These are phyloP conservation scores for Apodemia duryi DNA, from an alignment of 2,888 invertebrate genomes.

Conservation along the genomic window DNA sequence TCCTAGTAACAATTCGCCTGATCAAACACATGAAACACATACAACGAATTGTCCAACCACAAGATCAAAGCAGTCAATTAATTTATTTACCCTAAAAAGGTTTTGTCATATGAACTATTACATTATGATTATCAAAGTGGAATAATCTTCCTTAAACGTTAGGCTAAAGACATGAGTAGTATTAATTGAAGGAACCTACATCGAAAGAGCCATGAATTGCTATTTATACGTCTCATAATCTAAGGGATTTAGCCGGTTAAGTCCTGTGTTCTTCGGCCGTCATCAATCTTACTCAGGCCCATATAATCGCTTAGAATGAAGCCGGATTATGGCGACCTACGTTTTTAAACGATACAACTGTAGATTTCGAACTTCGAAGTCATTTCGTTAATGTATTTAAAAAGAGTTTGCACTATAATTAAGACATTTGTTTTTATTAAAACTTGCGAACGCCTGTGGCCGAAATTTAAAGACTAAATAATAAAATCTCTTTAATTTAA, in stretches of 20 bases:
- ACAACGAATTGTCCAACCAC: no score
- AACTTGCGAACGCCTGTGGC: no score
- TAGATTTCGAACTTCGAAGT: not conserved
- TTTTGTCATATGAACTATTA: not conserved
- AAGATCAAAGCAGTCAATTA: no score
- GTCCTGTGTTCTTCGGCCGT: conserved; percentile 46
- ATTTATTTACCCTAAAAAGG: not conserved
- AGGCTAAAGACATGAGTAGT: conserved; percentile 17
- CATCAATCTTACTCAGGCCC: conserved; percentile 75
- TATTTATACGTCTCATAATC: conserved; percentile 66
- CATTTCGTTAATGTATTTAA: conserved; percentile 3
- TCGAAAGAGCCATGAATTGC: conserved; percentile 44
- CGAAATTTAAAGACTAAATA: no score
- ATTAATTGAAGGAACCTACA: conserved; percentile 22
- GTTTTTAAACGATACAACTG: conserved; percentile 47
- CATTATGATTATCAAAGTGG: not conserved
- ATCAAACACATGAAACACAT: no score
- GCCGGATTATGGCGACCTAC: conserved; percentile 57
- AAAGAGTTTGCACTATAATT: not conserved
- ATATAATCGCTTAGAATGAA: conserved; percentile 70
- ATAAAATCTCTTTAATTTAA: no score
- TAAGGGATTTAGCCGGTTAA: conserved; percentile 50
- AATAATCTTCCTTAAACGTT: not conserved
- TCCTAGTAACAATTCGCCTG: no score
- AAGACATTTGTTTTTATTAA: not conserved